Conservation (phyloP, 1,140 invertebrate species). For the Diabrotica undecimpunctata region DNA sequence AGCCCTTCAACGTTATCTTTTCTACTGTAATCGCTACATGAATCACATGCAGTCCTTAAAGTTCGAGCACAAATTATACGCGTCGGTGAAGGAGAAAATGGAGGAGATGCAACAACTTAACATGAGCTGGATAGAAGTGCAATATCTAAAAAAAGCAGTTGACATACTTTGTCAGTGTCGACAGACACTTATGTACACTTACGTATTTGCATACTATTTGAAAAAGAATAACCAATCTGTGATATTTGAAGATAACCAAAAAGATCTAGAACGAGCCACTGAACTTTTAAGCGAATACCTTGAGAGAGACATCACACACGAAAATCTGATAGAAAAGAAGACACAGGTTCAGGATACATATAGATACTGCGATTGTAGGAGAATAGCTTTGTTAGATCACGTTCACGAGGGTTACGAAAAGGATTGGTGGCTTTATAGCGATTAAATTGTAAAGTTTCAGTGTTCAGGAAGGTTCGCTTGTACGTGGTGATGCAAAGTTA, state of each 20-base stretch:
- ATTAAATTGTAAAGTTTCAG: constrained; percentile 25
- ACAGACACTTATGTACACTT: constrained; percentile 71
- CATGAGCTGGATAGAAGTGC: constrained; percentile 78
- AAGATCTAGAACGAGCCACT: constrained; percentile 66
- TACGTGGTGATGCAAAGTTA: too few relatives aligned
- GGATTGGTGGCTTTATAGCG: constrained; percentile 66
- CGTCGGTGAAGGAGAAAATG: constrained; percentile 64
- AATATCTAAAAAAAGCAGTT: constrained; percentile 65
- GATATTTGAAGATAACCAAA: constrained; percentile 74
- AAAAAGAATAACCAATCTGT: constrained; percentile 66
- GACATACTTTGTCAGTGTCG: constrained; percentile 67
- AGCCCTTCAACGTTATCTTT: constrained; percentile 89
- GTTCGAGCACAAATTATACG: constrained; percentile 69
- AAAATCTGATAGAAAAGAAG: constrained; percentile 71
- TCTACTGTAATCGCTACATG: constrained; percentile 95
- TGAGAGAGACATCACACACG: constrained; percentile 67
- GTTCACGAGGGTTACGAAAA: constrained; percentile 76
- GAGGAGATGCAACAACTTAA: constrained; percentile 76
- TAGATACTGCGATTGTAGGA: constrained; percentile 69
- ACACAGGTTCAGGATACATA: constrained; percentile 76
- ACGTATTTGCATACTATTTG: constrained; percentile 72
- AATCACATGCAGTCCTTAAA: constrained; percentile 75
- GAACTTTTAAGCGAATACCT: constrained; percentile 70
- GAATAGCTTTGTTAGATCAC: constrained; percentile 66
- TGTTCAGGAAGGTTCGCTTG: too few relatives aligned